Percentiles rank a stretch among this genome's conserved stretches.
phyloP scores from a whole-genome alignment of 2,888 invertebrate species.

The Aleiodes alternator region DNA sequence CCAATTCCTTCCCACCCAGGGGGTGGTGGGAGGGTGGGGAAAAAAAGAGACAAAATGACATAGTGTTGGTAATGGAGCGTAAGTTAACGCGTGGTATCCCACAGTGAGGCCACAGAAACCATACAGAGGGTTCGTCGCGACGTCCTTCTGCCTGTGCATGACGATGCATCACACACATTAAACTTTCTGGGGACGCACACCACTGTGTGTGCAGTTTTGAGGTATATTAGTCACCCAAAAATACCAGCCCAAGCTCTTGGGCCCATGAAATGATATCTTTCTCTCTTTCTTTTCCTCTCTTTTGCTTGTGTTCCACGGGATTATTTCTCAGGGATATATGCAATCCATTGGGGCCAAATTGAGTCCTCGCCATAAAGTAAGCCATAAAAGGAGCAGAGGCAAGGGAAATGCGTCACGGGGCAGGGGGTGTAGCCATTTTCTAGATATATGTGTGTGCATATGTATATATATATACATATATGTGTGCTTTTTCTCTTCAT shows the following conservation, averaged over 20 bases:
- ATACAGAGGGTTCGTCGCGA: conserved; percentile 60
- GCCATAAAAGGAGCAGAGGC: conserved; percentile 71
- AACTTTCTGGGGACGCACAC: conserved; percentile 69
- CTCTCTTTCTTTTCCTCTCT: neutral
- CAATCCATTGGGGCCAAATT: conserved; percentile 76
- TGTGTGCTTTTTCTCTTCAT: conserved; percentile 31
- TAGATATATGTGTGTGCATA: too few relatives aligned
- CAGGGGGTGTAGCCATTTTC: conserved; percentile 54
- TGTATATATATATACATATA: too few relatives aligned
- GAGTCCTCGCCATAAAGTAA: conserved; percentile 75
- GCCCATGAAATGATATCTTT: conserved; percentile 20
- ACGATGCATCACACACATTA: conserved; percentile 76
- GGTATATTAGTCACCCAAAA: conserved; percentile 81
- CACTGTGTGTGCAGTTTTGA: conserved; percentile 77
- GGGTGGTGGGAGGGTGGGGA: neutral
- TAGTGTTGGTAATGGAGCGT: conserved; percentile 63
- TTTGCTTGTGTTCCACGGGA: neutral
- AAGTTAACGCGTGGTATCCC: conserved; percentile 69
- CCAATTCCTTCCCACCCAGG: too few relatives aligned
- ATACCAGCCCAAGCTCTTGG: conserved; percentile 75
- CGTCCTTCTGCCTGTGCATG: conserved; percentile 63
- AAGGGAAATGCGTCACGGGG: conserved; percentile 58
- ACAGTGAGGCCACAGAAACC: conserved; percentile 64
- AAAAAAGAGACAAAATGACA: conserved; percentile 18
- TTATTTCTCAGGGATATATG: conserved; percentile 32